Evolutionary conservation across 2,888 invertebrate species (phyloP).

Genomic region (Ornithoptera priamus): DNA sequence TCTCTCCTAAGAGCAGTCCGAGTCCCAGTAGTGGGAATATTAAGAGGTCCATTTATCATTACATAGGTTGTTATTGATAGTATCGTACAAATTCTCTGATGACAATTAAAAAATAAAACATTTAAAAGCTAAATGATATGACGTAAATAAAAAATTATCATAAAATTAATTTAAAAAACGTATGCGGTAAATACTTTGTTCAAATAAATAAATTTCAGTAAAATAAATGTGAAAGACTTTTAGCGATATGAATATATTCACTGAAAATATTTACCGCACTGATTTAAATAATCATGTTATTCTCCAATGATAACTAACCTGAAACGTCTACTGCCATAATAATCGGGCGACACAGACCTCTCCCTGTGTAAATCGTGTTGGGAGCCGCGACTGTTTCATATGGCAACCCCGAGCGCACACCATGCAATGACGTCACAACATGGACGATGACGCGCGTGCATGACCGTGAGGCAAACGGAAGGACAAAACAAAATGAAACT

Average conservation of each 20-base stretch:
- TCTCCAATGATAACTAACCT: conserved; percentile 80
- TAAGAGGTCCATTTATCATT: background rate
- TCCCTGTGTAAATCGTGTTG: conserved; percentile 85
- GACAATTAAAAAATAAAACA: conserved; percentile 15
- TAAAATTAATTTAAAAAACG: conserved; percentile 16
- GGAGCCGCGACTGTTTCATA: conserved; percentile 82
- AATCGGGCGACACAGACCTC: conserved; percentile 86
- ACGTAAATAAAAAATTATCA: background rate
- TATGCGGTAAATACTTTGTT: conserved; percentile 10
- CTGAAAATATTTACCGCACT: conserved; percentile 12
- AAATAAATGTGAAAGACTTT: background rate
- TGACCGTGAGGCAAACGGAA: conserved; percentile 45
- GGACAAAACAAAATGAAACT: conserved; percentile 45
- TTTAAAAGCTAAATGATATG: conserved; percentile 19
- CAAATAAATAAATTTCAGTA: background rate
- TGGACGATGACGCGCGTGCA: conserved; percentile 49
- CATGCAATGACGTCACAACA: conserved; percentile 75
- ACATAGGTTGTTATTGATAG: background rate
- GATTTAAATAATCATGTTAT: background rate
- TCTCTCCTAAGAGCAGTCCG: too few species aligned
- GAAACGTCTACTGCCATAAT: conserved; percentile 85
- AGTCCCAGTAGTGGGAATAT: too few species aligned
- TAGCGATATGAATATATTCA: background rate
- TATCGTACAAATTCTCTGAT: conserved; percentile 1
- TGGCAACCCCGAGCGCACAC: conserved; percentile 52